Conservation (phyloP, 2,797 vertebrate species). For the Onychomys leucogaster region DNA sequence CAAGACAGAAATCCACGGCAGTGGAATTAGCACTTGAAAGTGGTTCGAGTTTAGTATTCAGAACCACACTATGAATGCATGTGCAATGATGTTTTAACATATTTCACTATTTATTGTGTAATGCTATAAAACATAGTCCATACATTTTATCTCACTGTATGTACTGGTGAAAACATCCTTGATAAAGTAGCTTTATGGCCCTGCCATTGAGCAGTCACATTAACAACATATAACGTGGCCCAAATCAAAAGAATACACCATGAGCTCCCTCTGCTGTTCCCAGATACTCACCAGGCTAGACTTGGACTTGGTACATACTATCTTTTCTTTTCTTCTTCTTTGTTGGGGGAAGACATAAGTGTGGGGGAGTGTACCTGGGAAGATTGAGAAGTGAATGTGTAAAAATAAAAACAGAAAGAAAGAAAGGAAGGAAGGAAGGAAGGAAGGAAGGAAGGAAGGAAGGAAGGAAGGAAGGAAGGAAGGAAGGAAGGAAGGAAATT, state of each 20-base stretch:
- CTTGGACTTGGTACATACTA: not conserved
- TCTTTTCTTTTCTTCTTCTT: not conserved
- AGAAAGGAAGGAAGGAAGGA: no score
- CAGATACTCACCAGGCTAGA: not conserved
- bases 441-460: no score
- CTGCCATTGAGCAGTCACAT: not conserved
- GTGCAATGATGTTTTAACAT: not conserved
- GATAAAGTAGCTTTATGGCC: slow-evolving; percentile 26
- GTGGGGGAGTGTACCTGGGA: not conserved
- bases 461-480: not conserved
- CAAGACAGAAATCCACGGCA: not conserved
- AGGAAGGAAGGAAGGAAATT: not conserved
- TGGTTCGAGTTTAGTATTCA: not conserved
- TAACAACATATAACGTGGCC: not conserved
- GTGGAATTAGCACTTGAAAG: not conserved
- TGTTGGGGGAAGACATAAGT: not conserved
- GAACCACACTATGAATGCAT: slow-evolving; percentile 6
- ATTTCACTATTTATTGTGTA: slow-evolving; percentile 39
- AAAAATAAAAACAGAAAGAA: not conserved
- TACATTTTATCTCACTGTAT: not conserved
- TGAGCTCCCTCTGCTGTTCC: slow-evolving; percentile 79
- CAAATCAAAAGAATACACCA: slow-evolving; percentile 28
- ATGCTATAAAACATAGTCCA: not conserved
- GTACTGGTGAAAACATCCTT: not conserved
- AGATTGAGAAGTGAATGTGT: not conserved